phyloP scores from a whole-genome alignment of 1,140 invertebrate species.

The Macrosteles quadrilineatus region DNA sequence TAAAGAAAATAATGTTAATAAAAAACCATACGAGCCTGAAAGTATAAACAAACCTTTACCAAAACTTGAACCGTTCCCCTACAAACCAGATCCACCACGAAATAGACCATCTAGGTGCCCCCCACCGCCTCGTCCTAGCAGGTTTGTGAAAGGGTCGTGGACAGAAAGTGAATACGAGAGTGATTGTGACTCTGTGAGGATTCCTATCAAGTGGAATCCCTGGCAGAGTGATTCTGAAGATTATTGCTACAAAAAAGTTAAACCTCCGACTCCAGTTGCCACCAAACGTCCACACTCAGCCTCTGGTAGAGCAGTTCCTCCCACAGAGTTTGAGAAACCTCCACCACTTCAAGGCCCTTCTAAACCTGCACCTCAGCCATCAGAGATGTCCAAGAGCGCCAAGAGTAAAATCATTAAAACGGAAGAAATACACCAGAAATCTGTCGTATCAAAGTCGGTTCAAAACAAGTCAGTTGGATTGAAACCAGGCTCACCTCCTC shows the following conservation, averaged over 20 bases:
- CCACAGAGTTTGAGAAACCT: slow-evolving; percentile 59
- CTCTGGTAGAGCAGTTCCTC: slow-evolving; percentile 59
- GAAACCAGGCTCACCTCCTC: slow-evolving; percentile 58
- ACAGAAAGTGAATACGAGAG: slow-evolving; percentile 73
- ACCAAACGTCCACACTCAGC: slow-evolving; percentile 55
- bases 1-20: background rate
- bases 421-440: slow-evolving; percentile 25
- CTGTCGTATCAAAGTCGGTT: slow-evolving; percentile 4
- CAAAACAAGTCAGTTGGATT: slow-evolving; percentile 31
- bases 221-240: slow-evolving; percentile 68
- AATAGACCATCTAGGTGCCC: slow-evolving; percentile 45
- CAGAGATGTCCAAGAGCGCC: slow-evolving; percentile 11
- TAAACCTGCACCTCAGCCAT: slow-evolving; percentile 25
- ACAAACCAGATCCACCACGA: slow-evolving; percentile 49
- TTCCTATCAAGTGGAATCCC: slow-evolving; percentile 62
- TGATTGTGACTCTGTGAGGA: slow-evolving; percentile 59
- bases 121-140: slow-evolving; percentile 60
- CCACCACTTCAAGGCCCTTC: slow-evolving; percentile 54
- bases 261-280: slow-evolving; percentile 52
- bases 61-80: slow-evolving; percentile 57
- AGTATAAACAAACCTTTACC: slow-evolving; percentile 52
- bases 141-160: slow-evolving; percentile 61
- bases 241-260: slow-evolving; percentile 53
- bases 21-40: background rate
- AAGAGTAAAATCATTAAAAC: slow-evolving; percentile 32